Conservation (phyloP, 1,140 invertebrate species). For the Formica selysi region DNA sequence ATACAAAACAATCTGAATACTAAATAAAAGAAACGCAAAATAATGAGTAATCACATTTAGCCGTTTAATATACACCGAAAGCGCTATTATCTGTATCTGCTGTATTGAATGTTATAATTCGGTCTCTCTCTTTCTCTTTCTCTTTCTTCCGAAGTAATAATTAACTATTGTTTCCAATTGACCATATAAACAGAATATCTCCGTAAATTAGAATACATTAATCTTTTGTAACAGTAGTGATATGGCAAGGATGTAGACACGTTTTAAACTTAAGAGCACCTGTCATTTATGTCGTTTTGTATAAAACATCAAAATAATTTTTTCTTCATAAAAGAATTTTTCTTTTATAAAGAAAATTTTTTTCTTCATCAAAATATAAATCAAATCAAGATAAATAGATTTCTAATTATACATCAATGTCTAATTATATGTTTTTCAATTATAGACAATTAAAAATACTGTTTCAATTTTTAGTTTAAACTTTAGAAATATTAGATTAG, state of each 20-base stretch:
- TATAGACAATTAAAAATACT: too few species aligned
- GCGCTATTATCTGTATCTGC: background rate
- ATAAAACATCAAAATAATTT: background rate
- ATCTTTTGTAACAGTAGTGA: background rate
- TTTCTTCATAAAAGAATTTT: too few species aligned
- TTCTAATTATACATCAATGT: too few species aligned
- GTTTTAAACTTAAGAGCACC: background rate
- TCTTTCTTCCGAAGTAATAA: background rate
- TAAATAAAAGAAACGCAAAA: background rate
- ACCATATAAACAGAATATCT: background rate
- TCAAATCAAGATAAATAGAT: too few species aligned
- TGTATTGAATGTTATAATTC: background rate
- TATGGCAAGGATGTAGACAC: background rate
- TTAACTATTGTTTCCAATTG: constrained; percentile 18
- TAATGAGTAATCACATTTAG: background rate
- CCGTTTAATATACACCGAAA: background rate
- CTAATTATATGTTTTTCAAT: too few species aligned
- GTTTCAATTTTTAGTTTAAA: background rate
- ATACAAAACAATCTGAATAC: background rate
- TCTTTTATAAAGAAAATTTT: too few species aligned
- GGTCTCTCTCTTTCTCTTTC: background rate
- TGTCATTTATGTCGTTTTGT: background rate
- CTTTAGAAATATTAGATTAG: background rate
- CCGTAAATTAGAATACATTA: background rate
- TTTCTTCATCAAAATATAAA: too few species aligned